Evolutionary conservation across 1,140 invertebrate genomes (phyloP), one percentile per base, ranked within the genome.

Genomic region (Dendroctonus valens): DNA sequence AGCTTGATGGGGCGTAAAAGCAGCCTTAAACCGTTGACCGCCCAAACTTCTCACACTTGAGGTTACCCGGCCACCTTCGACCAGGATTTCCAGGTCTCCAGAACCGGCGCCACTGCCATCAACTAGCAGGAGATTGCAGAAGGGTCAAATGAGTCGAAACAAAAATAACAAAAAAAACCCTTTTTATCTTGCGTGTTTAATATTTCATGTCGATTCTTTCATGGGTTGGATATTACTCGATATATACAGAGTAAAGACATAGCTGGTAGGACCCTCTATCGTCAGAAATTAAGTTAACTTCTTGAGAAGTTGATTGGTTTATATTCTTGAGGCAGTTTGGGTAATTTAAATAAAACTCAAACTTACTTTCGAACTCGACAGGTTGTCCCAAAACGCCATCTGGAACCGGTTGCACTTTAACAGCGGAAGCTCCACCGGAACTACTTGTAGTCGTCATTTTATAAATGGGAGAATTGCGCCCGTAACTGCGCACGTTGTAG

Each of bases 51-150:
- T 86, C 0, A 99, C 95, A 62, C 92, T 93, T 73, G 94, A 97
- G 0, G 94, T 94, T 11, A 99, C 95, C 59, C 94, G 86, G 7
- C 96, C 94, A 50, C 94, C 94, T 78, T 98, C 97, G 0, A 99
- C 95, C 59, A 98, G 84, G 64, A 99, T 94, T 79, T 99, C 97
- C 68, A 99, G 82, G 80, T 98, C 96, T 50, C 97, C 97, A 26
- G 94, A 94, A 44, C 97, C 97, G 39, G 97, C 96, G 68, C 87
- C 86, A 50, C 92, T 91, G 41, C 96, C 96, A 81, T 99, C 95
- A 80, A 99, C 95, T 97, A 26, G 26, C 26, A 26, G 26, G 3
- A 26, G 26, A 26, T 26, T 26, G 26, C 26, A 26, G 26, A 26
- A 26, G 26, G 3, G 26, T 26, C 26, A 26, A 26, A 26, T 26